phyloP scores from a whole-genome alignment of 2,888 invertebrate species.

The Callinectes sapidus region DNA sequence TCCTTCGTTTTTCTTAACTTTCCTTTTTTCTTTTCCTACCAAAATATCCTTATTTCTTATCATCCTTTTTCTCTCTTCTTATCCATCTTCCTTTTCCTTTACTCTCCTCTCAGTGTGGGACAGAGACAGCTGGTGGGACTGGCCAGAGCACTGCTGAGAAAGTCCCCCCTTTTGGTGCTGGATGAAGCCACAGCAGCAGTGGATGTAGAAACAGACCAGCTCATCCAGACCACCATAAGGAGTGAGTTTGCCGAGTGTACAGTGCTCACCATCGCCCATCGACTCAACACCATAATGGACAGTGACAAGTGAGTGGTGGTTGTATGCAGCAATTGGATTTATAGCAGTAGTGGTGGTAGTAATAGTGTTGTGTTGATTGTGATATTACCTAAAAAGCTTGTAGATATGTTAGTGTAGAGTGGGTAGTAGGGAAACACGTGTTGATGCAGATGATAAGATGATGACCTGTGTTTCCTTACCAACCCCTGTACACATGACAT shows the following conservation, averaged over 20 bases:
- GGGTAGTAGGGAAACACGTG: too few species aligned
- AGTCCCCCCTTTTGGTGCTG: constrained; percentile 88
- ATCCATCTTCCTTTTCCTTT: background rate
- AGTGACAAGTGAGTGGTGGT: constrained; percentile 74
- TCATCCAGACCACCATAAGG: constrained; percentile 83
- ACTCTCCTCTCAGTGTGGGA: constrained; percentile 82
- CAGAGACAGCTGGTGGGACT: constrained; percentile 91
- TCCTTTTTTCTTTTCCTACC: background rate
- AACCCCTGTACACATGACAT: too few species aligned
- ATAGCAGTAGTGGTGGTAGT: background rate
- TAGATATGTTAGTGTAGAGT: too few species aligned
- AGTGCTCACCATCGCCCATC: constrained; percentile 93
- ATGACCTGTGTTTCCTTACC: too few species aligned
- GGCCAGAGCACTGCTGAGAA: constrained; percentile 89
- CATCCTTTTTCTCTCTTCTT: background rate
- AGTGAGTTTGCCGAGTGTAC: constrained; percentile 90
- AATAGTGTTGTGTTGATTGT: background rate
- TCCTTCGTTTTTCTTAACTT: background rate
- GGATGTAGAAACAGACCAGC: constrained; percentile 92
- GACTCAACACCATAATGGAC: constrained; percentile 94
- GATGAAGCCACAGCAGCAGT: constrained; percentile 95
- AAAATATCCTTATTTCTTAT: background rate
- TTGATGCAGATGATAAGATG: too few species aligned
- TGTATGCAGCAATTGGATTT: background rate
- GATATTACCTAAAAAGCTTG: too few species aligned